Evolutionary conservation across 2,888 invertebrate species (phyloP), one percentile per base, ranked within the genome.

Genomic region (Eilema depressum): DNA sequence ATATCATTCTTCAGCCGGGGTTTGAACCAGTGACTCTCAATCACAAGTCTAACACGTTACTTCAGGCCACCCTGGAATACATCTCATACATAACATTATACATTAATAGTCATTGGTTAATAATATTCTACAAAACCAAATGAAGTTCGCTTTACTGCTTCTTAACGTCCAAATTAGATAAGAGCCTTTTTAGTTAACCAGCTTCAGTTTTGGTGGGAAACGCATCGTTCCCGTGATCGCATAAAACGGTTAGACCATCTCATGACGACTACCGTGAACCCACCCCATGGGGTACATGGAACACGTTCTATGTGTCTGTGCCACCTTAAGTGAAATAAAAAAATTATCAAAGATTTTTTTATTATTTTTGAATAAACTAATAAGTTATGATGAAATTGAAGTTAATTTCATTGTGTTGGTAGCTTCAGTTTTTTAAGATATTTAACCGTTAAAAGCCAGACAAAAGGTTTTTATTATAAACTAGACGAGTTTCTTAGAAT

Each of bases 401-500:
- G 10, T 30, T n/a, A 61, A 26, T 30, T 20, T 61, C 10, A 30
- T 30, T 30, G 26, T 4, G 2, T 20, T 26, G 33, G 2, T 4
- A 61, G 10, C 30, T 61, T 61, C 33, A 30, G 7, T 61, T 26
- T 61, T 47, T 30, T 17, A 30, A 7, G 14, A 61, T 30, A 61
- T 61, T 33, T 33, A 61, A 30, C 30, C 20, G 20, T n/a, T 30
- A 61, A 61, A 61, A 61, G 61, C 30, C 28, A 61, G 28, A 61
- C 20, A 61, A 61, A 61, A n/a, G 30, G 14, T 30, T 26, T 60
- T 60, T 30, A 59, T 60, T 30, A 59, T 59, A 7, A 59, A 14
- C 12, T 11, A 59, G 17, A 14, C 17, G 12, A 26, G 4, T 33
- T 61, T n/a, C 30, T n/a, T 33, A n/a, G 61, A 61, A n/a, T 20